phyloP scores from a whole-genome alignment of 2,797 vertebrate species.

The Gallinago nigripennis region DNA sequence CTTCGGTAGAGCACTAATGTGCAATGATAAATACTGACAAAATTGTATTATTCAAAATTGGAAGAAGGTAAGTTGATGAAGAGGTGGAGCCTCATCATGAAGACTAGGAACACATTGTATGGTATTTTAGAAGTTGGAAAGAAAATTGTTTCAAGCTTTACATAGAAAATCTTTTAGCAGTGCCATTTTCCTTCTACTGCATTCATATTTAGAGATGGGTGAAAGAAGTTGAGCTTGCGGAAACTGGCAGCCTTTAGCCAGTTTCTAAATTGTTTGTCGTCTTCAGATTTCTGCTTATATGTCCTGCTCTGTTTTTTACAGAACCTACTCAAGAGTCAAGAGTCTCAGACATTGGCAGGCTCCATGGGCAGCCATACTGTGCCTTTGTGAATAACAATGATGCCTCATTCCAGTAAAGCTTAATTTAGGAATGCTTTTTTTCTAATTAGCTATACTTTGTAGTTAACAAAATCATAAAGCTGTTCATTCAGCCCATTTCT shows the following conservation, averaged over 20 bases:
- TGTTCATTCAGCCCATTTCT: neutral
- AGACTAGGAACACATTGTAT: neutral
- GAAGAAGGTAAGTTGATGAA: neutral
- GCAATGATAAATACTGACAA: neutral
- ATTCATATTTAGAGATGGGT: conserved; percentile 19
- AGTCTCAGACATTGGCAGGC: neutral
- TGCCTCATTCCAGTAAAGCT: neutral
- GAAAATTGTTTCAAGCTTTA: neutral
- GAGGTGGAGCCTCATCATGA: neutral
- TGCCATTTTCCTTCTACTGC: neutral
- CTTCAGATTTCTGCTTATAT: neutral
- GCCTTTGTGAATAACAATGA: neutral
- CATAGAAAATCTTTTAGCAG: neutral
- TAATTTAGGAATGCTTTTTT: neutral
- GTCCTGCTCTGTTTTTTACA: conserved; percentile 1
- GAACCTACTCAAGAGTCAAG: neutral
- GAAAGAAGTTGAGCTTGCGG: conserved; percentile 37
- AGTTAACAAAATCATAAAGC: neutral
- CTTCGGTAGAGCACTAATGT: neutral
- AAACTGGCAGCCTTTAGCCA: neutral
- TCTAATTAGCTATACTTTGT: neutral
- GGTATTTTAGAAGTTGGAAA: neutral
- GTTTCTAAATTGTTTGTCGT: conserved; percentile 26
- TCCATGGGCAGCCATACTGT: neutral
- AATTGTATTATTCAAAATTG: neutral